Evolutionary conservation across 2,888 invertebrate genomes (phyloP).

Genomic region (Cancer borealis): DNA sequence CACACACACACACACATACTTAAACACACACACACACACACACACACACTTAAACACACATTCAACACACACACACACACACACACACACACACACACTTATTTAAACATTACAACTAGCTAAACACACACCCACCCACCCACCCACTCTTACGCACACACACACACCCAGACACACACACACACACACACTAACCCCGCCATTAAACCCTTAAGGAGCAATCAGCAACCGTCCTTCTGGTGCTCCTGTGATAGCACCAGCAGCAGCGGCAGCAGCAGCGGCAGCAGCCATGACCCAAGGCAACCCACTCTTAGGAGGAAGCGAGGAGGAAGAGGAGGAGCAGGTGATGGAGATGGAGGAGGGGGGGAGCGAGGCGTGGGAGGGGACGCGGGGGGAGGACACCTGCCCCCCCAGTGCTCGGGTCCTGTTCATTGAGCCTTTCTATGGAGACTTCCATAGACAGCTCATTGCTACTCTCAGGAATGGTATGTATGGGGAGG

Average conservation of each 20-base stretch:
- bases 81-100: too few species aligned
- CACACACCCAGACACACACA: neutral
- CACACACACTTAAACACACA: too few species aligned
- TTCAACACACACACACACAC: too few species aligned
- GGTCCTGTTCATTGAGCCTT: slow-evolving; percentile 85
- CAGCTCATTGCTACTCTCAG: slow-evolving; percentile 81
- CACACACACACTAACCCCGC: neutral
- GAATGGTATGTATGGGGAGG: slow-evolving; percentile 51
- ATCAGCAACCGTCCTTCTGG: slow-evolving; percentile 72
- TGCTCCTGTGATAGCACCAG: slow-evolving; percentile 61
- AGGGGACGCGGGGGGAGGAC: slow-evolving; percentile 61
- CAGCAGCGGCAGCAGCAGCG: slow-evolving; percentile 44
- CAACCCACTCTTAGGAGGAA: slow-evolving; percentile 45
- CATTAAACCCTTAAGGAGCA: slow-evolving; percentile 52
- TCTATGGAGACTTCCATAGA: slow-evolving; percentile 87
- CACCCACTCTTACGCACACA: too few species aligned
- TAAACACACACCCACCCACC: too few species aligned
- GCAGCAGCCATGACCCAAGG: neutral
- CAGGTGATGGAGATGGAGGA: slow-evolving; percentile 73
- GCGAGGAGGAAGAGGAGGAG: slow-evolving; percentile 68
- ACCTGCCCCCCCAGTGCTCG: slow-evolving; percentile 65
- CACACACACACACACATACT: neutral
- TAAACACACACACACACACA: too few species aligned
- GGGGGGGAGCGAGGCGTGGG: slow-evolving; percentile 69
- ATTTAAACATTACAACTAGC: too few species aligned